These are phyloP conservation scores for Campoplex capitator DNA, from an alignment of 2,888 invertebrate species.

Conservation along the genomic window DNA sequence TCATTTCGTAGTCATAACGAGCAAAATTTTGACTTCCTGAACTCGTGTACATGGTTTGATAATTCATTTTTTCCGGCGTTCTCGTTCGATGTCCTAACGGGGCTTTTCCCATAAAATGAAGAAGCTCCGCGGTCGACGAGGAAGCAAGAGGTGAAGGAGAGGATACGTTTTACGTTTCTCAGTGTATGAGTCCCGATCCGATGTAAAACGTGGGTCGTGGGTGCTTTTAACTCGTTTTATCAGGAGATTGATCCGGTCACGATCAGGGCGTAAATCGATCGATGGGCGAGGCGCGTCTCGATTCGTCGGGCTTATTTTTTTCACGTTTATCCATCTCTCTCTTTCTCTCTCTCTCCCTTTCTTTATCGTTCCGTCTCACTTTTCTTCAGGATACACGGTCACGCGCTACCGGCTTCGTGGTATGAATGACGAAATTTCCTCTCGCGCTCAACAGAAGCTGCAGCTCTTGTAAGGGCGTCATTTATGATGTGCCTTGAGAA, in stretches of 20 bases:
- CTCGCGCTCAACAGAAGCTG: constrained; percentile 59
- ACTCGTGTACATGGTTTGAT: background rate
- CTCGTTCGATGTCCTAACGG: constrained; percentile 8
- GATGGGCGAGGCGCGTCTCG: constrained; percentile 74
- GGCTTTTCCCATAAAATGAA: background rate
- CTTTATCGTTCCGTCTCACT: background rate
- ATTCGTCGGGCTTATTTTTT: constrained; percentile 70
- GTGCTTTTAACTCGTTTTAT: constrained; percentile 27
- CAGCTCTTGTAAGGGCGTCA: constrained; percentile 48
- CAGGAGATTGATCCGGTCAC: constrained; percentile 61
- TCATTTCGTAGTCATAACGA: background rate
- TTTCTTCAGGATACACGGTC: constrained; percentile 68
- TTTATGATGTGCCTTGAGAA: constrained; percentile 10
- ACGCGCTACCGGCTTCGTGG: constrained; percentile 74
- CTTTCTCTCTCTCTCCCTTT: constrained; percentile 43
- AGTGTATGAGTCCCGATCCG: constrained; percentile 13
- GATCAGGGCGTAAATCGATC: constrained; percentile 57
- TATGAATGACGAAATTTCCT: constrained; percentile 74
- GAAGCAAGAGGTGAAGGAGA: background rate
- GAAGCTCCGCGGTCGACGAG: background rate
- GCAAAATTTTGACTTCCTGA: background rate
- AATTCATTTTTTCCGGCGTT: constrained; percentile 1
- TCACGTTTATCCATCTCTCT: constrained; percentile 5
- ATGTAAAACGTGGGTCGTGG: constrained; percentile 30
- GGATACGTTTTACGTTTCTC: background rate